Evolutionary conservation across 1,140 invertebrate genomes (phyloP), one percentile per base, ranked within the genome.

Genomic region (Drosophila micromelanica): DNA sequence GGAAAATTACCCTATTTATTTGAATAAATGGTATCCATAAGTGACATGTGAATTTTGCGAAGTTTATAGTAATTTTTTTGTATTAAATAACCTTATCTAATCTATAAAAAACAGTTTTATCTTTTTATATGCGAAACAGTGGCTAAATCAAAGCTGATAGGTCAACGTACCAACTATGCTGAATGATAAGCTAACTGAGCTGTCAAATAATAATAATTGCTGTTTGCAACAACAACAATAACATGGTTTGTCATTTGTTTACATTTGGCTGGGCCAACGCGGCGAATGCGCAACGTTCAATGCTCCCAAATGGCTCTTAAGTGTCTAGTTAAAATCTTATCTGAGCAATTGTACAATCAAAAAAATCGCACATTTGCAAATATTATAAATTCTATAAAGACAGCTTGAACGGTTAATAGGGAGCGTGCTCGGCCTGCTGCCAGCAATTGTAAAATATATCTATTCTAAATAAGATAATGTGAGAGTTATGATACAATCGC

Each of bases 391-490:
- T 61, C 32, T 51, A 51, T 60, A 37, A 7, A 54, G 37, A 46
- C 15, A 17, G 23, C 30, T 32, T 5, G 2, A 7, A 37, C 35
- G 27, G 17, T 40, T 68, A 49, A 51, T 51, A 35, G 46, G 78
- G 67, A 69, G 80, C 76, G 63, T 82, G 76, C 73, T 64, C 11
- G 23, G 23, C 57, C 5, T 27, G 43, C 55, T 60, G 55, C 54
- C 55, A 43, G 48, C 43, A 51, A 57, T 73, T 76, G 78, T 73
- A 62, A 56, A 40, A 45, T 61, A 43, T 60, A 77, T 61, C 20
- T 54, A 37, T 59, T 64, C 79, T n/a, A 78, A 78, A 84, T 55
- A 78, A 78, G 64, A 84, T 82, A 84, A 69, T 76, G 61, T 45
- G 27, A 55, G 62, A n/a, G 20, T 51, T 20, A 42, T 57, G 52